phyloP scores from a whole-genome alignment of 2,888 invertebrate genomes.

The Pollenia angustigena region DNA sequence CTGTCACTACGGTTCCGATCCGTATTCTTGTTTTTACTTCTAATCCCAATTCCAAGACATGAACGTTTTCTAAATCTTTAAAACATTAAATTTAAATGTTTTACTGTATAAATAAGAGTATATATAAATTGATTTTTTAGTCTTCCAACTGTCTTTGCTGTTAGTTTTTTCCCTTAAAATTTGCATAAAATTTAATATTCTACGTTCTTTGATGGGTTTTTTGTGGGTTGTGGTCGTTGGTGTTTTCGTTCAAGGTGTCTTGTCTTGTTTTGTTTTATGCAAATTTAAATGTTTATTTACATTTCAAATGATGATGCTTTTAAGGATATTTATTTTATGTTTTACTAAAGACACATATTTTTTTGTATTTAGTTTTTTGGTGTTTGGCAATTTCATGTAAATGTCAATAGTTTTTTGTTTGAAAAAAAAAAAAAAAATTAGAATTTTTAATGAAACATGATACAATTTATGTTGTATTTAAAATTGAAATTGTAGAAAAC shows the following conservation, averaged over 20 bases:
- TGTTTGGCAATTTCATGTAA: neutral
- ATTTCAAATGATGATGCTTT: constrained; percentile 68
- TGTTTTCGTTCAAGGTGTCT: constrained; percentile 48
- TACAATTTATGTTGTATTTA: constrained; percentile 14
- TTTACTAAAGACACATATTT: constrained; percentile 6
- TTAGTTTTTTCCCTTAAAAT: neutral
- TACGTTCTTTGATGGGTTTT: neutral
- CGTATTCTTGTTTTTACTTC: neutral
- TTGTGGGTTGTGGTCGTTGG: constrained; percentile 28
- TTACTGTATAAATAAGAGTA: neutral
- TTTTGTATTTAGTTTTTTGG: constrained; percentile 7
- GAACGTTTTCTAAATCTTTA: constrained; percentile 26
- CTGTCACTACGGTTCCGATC: neutral
- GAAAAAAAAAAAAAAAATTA: neutral
- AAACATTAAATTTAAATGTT: constrained; percentile 58
- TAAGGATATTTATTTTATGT: constrained; percentile 60
- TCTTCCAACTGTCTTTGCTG: neutral
- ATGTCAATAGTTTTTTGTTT: constrained; percentile 15
- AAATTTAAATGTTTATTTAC: constrained; percentile 72
- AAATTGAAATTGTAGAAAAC: neutral
- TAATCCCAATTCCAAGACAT: neutral
- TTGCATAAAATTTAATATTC: constrained; percentile 55
- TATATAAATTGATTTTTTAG: constrained; percentile 45
- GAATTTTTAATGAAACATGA: constrained; percentile 29
- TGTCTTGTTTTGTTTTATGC: constrained; percentile 64